These are phyloP conservation scores for Chironomus tentans DNA, from an alignment of 2,888 invertebrate species.

Conservation along the genomic window DNA sequence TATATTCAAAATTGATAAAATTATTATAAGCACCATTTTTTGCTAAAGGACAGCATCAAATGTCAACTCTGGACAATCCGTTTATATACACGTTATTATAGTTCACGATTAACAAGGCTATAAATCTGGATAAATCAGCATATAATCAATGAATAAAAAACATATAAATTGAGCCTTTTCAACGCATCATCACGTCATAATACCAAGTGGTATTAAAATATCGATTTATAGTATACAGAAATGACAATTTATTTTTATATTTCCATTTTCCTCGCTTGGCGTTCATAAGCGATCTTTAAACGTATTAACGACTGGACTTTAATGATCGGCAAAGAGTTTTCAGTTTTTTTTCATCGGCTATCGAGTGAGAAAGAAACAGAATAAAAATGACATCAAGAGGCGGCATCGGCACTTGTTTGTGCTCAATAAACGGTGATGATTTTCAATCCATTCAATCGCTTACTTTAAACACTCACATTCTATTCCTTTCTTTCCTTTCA, in stretches of 20 bases:
- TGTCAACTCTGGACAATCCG: too few relatives aligned
- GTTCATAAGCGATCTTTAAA: background rate
- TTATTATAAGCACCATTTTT: too few relatives aligned
- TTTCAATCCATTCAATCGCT: conserved; percentile 15
- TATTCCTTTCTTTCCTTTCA: background rate
- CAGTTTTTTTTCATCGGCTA: background rate
- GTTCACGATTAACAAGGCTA: too few relatives aligned
- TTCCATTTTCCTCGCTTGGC: background rate
- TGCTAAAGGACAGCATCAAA: too few relatives aligned
- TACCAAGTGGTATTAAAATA: conserved; percentile 12
- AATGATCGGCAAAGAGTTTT: conserved; percentile 1
- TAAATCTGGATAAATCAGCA: background rate
- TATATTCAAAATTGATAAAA: too few relatives aligned
- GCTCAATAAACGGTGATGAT: background rate
- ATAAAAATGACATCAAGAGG: conserved; percentile 1
- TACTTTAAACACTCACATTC: background rate
- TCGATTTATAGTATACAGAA: conserved; percentile 15
- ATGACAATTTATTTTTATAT: conserved; percentile 7
- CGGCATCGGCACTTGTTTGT: conserved; percentile 7
- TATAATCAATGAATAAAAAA: conserved; percentile 1
- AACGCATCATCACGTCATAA: conserved; percentile 10
- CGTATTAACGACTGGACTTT: conserved; percentile 12
- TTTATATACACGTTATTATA: too few relatives aligned
- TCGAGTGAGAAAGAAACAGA: background rate
- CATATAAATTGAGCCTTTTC: conserved; percentile 12